Conservation (phyloP, 1,140 invertebrate genomes). For the Scylla paramamosain region DNA sequence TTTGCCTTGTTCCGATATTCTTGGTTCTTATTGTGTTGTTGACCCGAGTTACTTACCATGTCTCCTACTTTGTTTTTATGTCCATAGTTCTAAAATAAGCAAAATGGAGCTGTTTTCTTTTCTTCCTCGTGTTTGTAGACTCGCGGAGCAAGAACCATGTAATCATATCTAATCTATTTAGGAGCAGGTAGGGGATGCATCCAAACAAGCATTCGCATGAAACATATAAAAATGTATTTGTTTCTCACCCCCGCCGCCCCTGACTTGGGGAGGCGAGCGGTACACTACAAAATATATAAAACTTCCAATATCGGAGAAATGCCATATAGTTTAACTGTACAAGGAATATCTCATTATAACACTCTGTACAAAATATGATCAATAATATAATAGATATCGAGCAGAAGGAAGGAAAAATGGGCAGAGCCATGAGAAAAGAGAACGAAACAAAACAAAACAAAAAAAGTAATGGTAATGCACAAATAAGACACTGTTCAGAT, state of each 20-base stretch:
- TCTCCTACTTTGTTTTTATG: too few species aligned
- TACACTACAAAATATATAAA: constrained; percentile 74
- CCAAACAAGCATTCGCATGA: constrained; percentile 68
- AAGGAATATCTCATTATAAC: constrained; percentile 70
- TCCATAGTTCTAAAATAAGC: too few species aligned
- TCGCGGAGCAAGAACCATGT: not conserved
- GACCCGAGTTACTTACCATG: too few species aligned
- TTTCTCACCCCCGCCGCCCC: constrained; percentile 48
- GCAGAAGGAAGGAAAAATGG: constrained; percentile 61
- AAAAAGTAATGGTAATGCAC: constrained; percentile 33
- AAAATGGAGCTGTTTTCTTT: too few species aligned
- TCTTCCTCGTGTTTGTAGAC: too few species aligned
- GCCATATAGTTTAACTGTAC: constrained; percentile 73
- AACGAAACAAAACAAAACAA: constrained; percentile 49
- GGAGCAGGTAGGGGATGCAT: not conserved
- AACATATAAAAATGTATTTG: constrained; percentile 75
- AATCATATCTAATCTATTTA: not conserved
- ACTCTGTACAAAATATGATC: constrained; percentile 73
- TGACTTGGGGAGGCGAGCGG: constrained; percentile 8
- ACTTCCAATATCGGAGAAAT: constrained; percentile 65
- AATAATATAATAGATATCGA: constrained; percentile 57
- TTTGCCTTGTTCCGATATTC: too few species aligned
- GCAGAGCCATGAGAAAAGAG: not conserved
- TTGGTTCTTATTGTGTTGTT: too few species aligned
- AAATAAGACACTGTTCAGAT: constrained; percentile 49